Base-by-base conservation (phyloP, 2,888 invertebrate genomes). In the Ophion costatus region DNA sequence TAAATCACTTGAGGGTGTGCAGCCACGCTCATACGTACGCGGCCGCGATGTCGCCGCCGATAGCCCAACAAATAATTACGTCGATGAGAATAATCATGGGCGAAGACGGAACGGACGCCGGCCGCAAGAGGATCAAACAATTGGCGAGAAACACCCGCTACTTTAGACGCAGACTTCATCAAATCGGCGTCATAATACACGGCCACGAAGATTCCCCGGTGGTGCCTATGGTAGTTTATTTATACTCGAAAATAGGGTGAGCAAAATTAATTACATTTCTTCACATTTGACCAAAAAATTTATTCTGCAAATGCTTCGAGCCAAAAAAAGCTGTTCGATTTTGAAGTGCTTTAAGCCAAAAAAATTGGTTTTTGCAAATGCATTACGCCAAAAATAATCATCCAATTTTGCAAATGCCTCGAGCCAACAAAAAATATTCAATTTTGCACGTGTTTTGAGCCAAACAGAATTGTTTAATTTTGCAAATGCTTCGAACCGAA, bases 131-230 rank as follows among this genome's bases (percentile, higher is more conserved):
- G 90, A 96, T 97, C 63, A 94, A 94, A 71, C 95, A 96, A 89
- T 95, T 99, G 86, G 96, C 96, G 1, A 95, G 96, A 87, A 99
- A 99, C 94, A 97, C 98, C 0, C 95, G 95, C 76, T 98, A 98
- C 93, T 98, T 98, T 92, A 95, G 98, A 80, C 95, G 95, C 87
- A 95, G 96, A 88, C 94, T 99, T 87, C 96, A 97, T 86, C 97
- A 97, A 94, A 97, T 98, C 94, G 98, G 99, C 87, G 98, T 98
- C 89, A 97, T 99, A 88, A 96, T 97, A 88, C 98, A 97, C 93
- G 99, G 99, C 9, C 97, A 98, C 94, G 96, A 96, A 91, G 98
- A 98, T 94, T 99, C 99, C 66, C 99, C 99, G 0, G 99, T 99
- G 86, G 98, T 99, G 91, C 99, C 99, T 20, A 96, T 99, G 95